Conservation (phyloP, 2,888 invertebrate genomes). For the Protula sp. region DNA sequence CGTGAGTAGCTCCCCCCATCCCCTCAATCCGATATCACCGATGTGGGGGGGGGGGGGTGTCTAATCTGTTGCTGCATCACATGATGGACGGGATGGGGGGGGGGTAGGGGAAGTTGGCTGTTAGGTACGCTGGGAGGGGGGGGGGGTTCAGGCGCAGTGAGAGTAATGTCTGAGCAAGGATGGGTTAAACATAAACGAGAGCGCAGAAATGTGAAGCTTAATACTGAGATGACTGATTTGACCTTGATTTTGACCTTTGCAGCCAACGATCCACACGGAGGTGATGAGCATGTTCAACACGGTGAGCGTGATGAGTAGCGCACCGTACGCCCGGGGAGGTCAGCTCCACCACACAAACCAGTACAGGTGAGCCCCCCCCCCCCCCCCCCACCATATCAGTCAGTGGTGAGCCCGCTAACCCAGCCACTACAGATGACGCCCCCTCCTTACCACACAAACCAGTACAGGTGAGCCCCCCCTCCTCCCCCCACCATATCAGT, state of each 20-base stretch:
- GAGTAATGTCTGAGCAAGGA: no score
- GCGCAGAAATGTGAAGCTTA: no score
- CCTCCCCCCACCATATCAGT: no score
- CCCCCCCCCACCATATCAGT: no score
- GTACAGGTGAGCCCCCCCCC: slow-evolving; percentile 47
- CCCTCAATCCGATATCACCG: no score
- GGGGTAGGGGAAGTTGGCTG: no score
- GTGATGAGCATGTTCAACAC: slow-evolving; percentile 98
- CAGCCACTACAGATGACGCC: no score
- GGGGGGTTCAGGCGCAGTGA: no score
- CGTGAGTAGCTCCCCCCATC: slow-evolving; percentile 41
- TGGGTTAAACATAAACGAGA: no score
- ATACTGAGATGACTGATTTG: no score
- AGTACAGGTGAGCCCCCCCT: slow-evolving; percentile 45
- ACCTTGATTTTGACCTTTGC: slow-evolving; percentile 11
- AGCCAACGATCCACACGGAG: slow-evolving; percentile 73
- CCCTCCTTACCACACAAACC: slow-evolving; percentile 32
- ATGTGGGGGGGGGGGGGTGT: neutral
- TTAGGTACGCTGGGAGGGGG: no score
- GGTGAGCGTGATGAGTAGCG: slow-evolving; percentile 85
- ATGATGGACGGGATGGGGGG: neutral
- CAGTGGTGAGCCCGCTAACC: no score
- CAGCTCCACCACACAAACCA: slow-evolving; percentile 30
- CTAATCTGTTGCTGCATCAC: neutral
- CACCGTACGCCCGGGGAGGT: slow-evolving; percentile 37